A percentile compares a stretch with the other conserved stretches of the same genome.
phyloP scores from a whole-genome alignment of 2,113 vertebrate genomes.

The Paradoxurus hermaphroditus region DNA sequence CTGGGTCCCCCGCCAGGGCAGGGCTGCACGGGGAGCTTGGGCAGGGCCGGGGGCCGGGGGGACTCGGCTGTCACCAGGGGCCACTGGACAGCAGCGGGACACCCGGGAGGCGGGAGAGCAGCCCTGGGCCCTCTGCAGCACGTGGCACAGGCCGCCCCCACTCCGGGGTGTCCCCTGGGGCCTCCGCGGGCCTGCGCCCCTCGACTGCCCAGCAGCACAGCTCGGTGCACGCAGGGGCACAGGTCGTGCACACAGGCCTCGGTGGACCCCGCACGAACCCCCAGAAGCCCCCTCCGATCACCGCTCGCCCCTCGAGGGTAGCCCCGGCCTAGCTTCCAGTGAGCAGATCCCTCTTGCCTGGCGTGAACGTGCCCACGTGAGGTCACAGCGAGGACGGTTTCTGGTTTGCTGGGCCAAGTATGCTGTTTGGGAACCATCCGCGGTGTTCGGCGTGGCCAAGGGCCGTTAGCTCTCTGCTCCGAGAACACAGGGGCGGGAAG shows the following conservation, averaged over 20 bases:
- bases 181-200: too few relatives aligned
- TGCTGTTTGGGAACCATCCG: rapidly evolving
- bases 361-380: rapidly evolving
- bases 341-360: rapidly evolving
- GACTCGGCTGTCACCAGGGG: neutral
- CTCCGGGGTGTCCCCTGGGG: rapidly evolving
- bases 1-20: neutral
- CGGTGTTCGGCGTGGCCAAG: rapidly evolving
- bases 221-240: rapidly evolving
- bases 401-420: neutral
- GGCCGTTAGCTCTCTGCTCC: rapidly evolving
- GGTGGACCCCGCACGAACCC: rapidly evolving
- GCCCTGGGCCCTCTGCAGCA: neutral
- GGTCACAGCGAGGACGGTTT: rapidly evolving
- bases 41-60: rapidly evolving
- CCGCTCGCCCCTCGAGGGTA: rapidly evolving
- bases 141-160: rapidly evolving
- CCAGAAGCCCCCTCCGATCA: neutral
- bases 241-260: rapidly evolving
- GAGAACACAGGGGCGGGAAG: rapidly evolving
- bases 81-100: too few relatives aligned
- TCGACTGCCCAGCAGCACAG: neutral
- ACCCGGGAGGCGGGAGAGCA: neutral
- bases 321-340: neutral
- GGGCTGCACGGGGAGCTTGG: neutral